Evolutionary conservation across 2,113 vertebrate species (phyloP).

Genomic region (Erythrolamprus reginae): DNA sequence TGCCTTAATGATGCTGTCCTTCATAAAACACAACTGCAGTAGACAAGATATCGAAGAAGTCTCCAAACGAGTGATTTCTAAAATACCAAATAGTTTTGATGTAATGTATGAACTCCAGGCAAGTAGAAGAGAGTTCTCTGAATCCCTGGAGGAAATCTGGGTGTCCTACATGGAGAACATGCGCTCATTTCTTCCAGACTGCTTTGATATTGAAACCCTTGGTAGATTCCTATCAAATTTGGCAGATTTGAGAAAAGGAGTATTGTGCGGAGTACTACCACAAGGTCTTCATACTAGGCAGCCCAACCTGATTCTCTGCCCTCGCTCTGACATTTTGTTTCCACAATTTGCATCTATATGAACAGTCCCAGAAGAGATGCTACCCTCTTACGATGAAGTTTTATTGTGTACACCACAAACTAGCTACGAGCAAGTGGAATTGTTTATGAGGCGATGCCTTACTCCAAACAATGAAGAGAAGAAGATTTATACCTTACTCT

Average conservation of each 20-base stretch:
- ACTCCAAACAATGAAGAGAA: constrained; percentile 52
- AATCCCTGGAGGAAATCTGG: constrained; percentile 72
- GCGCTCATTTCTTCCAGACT: constrained; percentile 69
- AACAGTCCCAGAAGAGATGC: constrained; percentile 65
- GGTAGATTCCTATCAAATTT: constrained; percentile 75
- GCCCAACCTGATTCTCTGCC: constrained; percentile 86
- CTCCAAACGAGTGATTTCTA: accelerated
- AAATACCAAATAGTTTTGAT: accelerated
- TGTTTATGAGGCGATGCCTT: constrained; percentile 87
- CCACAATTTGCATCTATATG: constrained; percentile 89
- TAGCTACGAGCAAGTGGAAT: constrained; percentile 79
- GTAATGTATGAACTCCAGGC: not conserved
- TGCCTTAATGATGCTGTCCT: constrained; percentile 86
- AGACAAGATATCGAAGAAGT: not conserved
- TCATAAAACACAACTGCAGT: constrained; percentile 75
- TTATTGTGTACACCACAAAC: constrained; percentile 82
- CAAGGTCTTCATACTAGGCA: constrained; percentile 67
- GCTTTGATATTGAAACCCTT: constrained; percentile 77
- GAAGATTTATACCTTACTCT: constrained; percentile 84
- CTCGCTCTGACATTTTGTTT: constrained; percentile 75
- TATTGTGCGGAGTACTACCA: constrained; percentile 72
- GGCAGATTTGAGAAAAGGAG: constrained; percentile 28
- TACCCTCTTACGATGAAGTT: constrained; percentile 89
- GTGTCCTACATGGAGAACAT: constrained; percentile 71
- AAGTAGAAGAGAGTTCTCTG: constrained; percentile 15